Base-by-base conservation (phyloP, 2,797 vertebrate genomes). In the Myoxocephalus aenaeus region DNA sequence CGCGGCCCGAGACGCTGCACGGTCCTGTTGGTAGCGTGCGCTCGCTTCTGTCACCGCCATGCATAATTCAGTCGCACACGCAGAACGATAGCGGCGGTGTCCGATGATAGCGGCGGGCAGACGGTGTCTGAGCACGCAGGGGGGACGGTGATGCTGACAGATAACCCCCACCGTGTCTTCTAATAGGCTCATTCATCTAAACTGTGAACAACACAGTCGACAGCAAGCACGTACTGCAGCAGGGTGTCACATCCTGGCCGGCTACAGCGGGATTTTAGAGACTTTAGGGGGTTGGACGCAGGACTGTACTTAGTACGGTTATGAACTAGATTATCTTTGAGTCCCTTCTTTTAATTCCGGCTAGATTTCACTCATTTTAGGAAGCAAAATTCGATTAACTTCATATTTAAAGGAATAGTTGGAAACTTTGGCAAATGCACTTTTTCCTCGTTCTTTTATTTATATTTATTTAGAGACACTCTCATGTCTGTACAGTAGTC, bases 161-260 rank as follows among this genome's bases (percentile, higher is more conserved):
- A 94, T 93, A 86, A 92, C 91, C 87, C 87, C 87, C 83, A 81
- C 82, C 61, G 44, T 79, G 86, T 73, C 87, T 80, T 90, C 83
- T 93, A 93, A 93, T 92, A 70, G 92, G 83, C 87, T 91, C 86
- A 93, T 95, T 94, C 88, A 93, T 95, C 90, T 90, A 80, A 85
- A 79, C 76, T 84, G 79, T 86, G 88, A 86, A 72, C 81, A 86
- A 61, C 59, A 72, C 58, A 63, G 70, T 71, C 66, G 70, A 59
- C 62, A 76, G 69, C 56, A 65, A 65, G 67, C 77, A 53, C 53
- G 57, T 58, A 73, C 7, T 10, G 29, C 65, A 67, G 80, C 65
- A 65, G 17, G 5, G 38, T 65, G 70, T 70, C 66, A 74, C 29
- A 59, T 44, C 69, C 15, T 72, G 44, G 38, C 25, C 42, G 18